Percentiles rank a stretch among this genome's conserved stretches.
Conservation (phyloP, 2,797 vertebrate species). For the Sebastes kiyomatsui region DNA sequence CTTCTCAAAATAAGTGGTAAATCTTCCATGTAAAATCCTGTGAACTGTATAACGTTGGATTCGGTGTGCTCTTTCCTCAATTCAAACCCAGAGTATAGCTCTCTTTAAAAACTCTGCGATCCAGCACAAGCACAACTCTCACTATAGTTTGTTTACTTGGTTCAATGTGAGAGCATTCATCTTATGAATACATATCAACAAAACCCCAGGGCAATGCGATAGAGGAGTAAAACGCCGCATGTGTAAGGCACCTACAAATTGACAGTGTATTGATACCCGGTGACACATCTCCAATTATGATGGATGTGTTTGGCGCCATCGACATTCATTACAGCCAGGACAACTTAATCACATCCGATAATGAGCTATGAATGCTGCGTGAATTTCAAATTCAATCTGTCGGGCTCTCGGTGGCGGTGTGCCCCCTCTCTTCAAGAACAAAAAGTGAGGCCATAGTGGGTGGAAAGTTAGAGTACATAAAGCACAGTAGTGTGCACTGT, state of each 20-base stretch:
- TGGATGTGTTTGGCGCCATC: slow-evolving; percentile 40
- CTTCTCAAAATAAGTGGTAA: slow-evolving; percentile 6
- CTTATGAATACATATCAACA: slow-evolving; percentile 9
- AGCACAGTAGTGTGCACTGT: slow-evolving; percentile 18
- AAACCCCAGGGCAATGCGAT: not conserved
- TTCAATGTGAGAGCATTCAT: slow-evolving; percentile 2
- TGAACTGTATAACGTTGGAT: slow-evolving; percentile 3
- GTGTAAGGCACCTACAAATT: not conserved
- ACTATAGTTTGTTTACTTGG: not conserved
- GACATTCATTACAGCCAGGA: slow-evolving; percentile 31
- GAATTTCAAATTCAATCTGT: slow-evolving; percentile 26
- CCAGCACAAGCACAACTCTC: not conserved
- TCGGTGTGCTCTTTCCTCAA: not conserved
- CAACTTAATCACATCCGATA: slow-evolving; percentile 56
- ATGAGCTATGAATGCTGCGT: slow-evolving; percentile 43
- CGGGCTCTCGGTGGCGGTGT: not conserved
- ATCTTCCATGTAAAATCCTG: slow-evolving; percentile 8
- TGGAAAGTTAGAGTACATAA: slow-evolving; percentile 45
- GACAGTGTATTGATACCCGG: slow-evolving; percentile 38
- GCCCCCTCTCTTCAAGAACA: slow-evolving; percentile 3
- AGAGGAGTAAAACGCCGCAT: not conserved
- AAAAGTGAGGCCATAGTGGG: slow-evolving; percentile 23
- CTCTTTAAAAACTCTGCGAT: not conserved
- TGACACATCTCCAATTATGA: slow-evolving; percentile 56
- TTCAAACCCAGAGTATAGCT: not conserved